phyloP scores from a whole-genome alignment of 2,888 invertebrate genomes.

The Patella depressa region DNA sequence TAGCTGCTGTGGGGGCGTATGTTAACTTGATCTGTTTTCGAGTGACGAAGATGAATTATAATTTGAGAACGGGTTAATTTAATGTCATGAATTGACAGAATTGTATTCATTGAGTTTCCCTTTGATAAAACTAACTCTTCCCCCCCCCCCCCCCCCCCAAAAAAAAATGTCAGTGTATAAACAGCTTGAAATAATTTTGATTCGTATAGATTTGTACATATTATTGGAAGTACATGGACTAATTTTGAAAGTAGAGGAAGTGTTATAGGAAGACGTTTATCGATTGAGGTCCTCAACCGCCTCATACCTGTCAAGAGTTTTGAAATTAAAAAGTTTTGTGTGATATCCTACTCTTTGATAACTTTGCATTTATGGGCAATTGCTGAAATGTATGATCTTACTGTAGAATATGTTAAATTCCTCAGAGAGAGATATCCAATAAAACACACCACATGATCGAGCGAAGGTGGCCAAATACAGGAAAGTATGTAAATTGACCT shows the following conservation, averaged over 20 bases:
- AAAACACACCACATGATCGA: not conserved
- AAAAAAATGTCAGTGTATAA: not conserved
- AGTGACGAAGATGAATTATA: not conserved
- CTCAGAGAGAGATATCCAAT: not conserved
- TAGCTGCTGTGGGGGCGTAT: too few relatives aligned
- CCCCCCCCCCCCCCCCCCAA: not conserved
- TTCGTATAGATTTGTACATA: not conserved
- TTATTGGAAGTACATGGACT: not conserved
- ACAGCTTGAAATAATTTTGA: not conserved
- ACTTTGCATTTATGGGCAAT: not conserved
- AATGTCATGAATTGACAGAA: not conserved
- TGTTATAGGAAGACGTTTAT: not conserved
- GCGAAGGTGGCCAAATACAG: not conserved
- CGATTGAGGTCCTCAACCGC: not conserved
- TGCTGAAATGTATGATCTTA: not conserved
- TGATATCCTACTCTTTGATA: not conserved
- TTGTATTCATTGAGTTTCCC: constrained; percentile 1
- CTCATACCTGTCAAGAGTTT: not conserved
- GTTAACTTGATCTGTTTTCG: not conserved
- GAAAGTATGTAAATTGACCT: not conserved
- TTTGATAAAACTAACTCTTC: not conserved
- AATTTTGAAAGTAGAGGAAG: not conserved
- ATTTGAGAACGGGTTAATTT: not conserved
- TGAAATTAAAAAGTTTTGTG: not conserved
- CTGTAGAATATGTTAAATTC: not conserved